Percentiles rank a stretch among this genome's conserved stretches.
These are phyloP conservation scores for Steatornis caripensis DNA, from an alignment of 2,113 vertebrate species.

Conservation along the genomic window DNA sequence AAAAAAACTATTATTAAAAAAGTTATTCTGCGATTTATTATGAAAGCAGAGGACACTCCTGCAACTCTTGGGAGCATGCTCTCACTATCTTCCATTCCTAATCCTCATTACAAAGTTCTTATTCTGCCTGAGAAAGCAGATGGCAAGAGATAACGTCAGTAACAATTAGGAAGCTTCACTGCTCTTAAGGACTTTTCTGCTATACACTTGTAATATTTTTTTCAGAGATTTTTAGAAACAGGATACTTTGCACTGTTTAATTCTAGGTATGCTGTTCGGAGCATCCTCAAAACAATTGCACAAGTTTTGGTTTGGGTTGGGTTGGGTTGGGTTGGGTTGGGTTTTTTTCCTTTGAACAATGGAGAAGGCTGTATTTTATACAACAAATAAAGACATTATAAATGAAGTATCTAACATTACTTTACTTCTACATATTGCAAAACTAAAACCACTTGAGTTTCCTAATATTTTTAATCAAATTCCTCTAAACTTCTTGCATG, in stretches of 20 bases:
- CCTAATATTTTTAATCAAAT: neutral
- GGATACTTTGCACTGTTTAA: neutral
- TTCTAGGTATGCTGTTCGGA: neutral
- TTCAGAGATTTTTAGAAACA: neutral
- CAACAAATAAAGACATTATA: neutral
- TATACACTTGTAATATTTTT: neutral
- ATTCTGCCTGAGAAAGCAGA: conserved; percentile 78
- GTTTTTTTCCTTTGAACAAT: neutral
- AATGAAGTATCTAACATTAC: neutral
- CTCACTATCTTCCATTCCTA: conserved; percentile 49
- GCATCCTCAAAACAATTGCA: neutral
- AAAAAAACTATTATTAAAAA: neutral
- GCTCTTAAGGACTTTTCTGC: conserved; percentile 20
- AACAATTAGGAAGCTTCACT: conserved; percentile 72
- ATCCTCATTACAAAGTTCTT: conserved; percentile 77
- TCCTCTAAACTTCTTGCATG: neutral
- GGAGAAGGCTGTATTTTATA: neutral
- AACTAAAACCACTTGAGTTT: neutral
- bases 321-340: neutral
- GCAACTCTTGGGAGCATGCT: conserved; percentile 72
- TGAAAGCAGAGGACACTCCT: conserved; percentile 63
- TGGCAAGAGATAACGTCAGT: conserved; percentile 85
- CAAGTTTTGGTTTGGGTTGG: neutral
- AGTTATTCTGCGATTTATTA: neutral
- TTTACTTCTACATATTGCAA: neutral